Base-by-base conservation (phyloP, 1,140 invertebrate genomes). In the Wasmannia auropunctata region DNA sequence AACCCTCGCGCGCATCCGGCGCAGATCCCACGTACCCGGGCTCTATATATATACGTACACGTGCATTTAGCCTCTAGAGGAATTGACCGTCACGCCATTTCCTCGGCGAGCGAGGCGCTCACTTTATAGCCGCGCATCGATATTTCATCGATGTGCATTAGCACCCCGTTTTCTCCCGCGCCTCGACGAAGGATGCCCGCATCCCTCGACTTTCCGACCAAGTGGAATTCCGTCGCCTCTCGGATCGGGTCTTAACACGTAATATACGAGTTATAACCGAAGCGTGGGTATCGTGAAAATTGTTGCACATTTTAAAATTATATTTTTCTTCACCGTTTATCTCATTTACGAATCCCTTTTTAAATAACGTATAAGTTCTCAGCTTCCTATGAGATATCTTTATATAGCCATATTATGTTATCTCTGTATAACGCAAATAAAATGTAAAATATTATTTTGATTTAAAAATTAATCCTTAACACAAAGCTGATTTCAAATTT, bases 121-220 rank as follows among this genome's bases (percentile, higher is more conserved):
- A 54, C 34, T 90, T 89, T 90, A 90, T 90, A 87, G 75, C 69
- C 22, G 34, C 11, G 19, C 81, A 56, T 90, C 88, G 80, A 90
- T 87, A 85, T 79, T 87, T 90, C 75, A 83, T 87, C 83, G 28
- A 70, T 31, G 67, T 76, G 86, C 79, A 87, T 87, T 85, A 87
- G 63, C 86, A 65, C 80, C 31, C 79, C 58, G 58, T 62, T 63
- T 56, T 84, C 79, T 74, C 54, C 49, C 34, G 49, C 67, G 67
- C 11, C 10, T 54, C 40, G 69, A 34, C 56, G 54, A 83, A 34
- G 31, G 60, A 85, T 54, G 43, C 16, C 8, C 49, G 3, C 31
- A 85, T 85, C 56, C 28, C 40, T 85, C 72, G 56, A 85, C 43
- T 85, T 77, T 37, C 14, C 58, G 72, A 77, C 49, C 51, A 58